Base-by-base conservation (phyloP, 2,113 vertebrate species). In the Burhinus bistriatus region DNA sequence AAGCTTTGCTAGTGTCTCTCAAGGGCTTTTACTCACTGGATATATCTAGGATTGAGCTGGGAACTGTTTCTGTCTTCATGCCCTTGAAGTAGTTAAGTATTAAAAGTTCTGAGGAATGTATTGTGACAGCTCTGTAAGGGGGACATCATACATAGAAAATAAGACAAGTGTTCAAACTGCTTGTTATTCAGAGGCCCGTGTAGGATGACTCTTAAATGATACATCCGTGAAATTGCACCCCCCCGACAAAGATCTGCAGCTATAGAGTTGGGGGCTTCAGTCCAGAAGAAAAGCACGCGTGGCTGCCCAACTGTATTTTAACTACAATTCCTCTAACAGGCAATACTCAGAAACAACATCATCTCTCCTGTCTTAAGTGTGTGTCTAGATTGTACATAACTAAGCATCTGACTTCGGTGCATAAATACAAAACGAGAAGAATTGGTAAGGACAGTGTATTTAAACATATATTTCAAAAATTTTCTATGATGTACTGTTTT, bases 281-380 rank as follows among this genome's bases (percentile, higher is more conserved):
- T 40, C 27, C n/a, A 68, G 36, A 79, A 83, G 40, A 89, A 40
- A 42, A 62, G 45, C 3, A 10, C 0, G 0, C 5, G 6, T 51
- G 42, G 12, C 40, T 69, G 22, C 61, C 62, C 27, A 38, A 2
- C 12, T 69, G 9, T 61, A 20, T 40, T 81, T 87, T 34, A 65
- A 54, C 26, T 61, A 2, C 38, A 27, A 49, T 64, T 93, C 27
- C 27, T 78, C 11, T 38, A 40, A 49, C 4, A 73, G 20, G 15
- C 2, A 1, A 3, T 52, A 66, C 25, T 83, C 27, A 54, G 44
- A 57, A 80, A 27, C 20, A 68, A 5, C 2, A 1, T 22, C 5
- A 34, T 87, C 32, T 87, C 29, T 52, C 11, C 26, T 73, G 4
- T 79, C 29, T 29, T 38, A 65, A 25, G 9, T 59, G 6, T 22